phyloP scores from a whole-genome alignment of 2,888 invertebrate genomes.

The Hypsopygia costalis region DNA sequence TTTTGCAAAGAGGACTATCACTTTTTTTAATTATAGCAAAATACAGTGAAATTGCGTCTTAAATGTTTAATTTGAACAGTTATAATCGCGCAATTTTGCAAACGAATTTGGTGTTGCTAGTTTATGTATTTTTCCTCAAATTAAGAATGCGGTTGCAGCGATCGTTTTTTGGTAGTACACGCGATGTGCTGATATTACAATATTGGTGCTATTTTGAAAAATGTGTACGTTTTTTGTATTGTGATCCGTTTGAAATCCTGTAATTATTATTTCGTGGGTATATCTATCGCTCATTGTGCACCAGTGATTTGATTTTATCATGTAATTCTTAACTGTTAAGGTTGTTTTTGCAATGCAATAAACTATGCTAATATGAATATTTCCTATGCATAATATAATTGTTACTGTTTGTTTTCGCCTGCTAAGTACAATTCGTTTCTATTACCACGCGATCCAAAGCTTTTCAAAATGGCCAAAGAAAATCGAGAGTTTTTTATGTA shows the following conservation, averaged over 20 bases:
- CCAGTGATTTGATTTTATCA: conserved; percentile 59
- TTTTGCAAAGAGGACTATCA: no score
- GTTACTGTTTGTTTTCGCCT: conserved; percentile 35
- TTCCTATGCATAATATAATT: conserved; percentile 21
- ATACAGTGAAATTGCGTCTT: no score
- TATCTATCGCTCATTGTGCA: conserved; percentile 28
- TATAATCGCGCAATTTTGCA: conserved; percentile 31
- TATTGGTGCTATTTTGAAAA: conserved; percentile 75
- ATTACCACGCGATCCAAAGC: conserved; percentile 47
- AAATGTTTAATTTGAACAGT: no score
- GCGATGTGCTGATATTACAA: conserved; percentile 63
- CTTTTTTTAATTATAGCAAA: no score
- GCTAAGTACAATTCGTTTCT: conserved; percentile 59
- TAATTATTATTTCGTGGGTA: conserved; percentile 13
- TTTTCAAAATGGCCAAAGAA: conserved; percentile 58
- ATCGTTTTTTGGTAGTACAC: conserved; percentile 40
- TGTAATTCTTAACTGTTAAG: conserved; percentile 29
- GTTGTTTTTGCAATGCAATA: conserved; percentile 42
- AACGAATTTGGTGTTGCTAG: conserved; percentile 56
- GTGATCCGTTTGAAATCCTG: conserved; percentile 19
- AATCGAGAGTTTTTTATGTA: conserved; percentile 37
- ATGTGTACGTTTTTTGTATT: conserved; percentile 49
- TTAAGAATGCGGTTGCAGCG: conserved; percentile 42
- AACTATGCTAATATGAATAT: conserved; percentile 27
- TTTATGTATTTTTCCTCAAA: conserved; percentile 37